Conservation (phyloP, 2,888 invertebrate species). For the Ommatoiulus sabulosus region DNA sequence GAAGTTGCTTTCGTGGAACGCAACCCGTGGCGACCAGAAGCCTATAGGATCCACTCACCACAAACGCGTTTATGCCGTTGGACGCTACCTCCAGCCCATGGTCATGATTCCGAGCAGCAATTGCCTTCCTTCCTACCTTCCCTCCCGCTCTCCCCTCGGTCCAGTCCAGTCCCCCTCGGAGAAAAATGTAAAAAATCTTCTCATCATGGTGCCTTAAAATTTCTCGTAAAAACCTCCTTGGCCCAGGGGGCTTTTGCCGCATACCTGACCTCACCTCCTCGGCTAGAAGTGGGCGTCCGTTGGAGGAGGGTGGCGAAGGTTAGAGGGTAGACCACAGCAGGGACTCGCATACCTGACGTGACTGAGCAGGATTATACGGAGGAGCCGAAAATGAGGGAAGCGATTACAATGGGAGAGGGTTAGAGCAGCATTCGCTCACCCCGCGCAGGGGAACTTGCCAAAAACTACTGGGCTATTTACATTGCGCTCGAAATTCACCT, state of each 20-base stretch:
- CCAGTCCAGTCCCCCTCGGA: background rate
- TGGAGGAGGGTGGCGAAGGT: background rate
- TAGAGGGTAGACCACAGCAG: constrained; percentile 23
- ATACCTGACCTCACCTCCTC: constrained; percentile 8
- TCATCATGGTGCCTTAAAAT: constrained; percentile 25
- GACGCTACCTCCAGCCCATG: background rate
- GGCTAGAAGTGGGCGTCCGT: background rate
- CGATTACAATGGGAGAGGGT: constrained; percentile 21
- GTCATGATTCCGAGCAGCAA: background rate
- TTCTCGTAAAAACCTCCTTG: background rate
- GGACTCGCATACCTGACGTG: constrained; percentile 19
- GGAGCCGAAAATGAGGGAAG: constrained; percentile 1
- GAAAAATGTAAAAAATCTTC: background rate
- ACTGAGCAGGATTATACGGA: background rate
- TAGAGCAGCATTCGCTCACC: background rate
- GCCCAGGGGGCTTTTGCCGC: background rate
- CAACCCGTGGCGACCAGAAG: background rate
- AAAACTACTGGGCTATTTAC: constrained; percentile 15
- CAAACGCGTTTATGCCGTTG: background rate
- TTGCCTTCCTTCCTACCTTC: background rate
- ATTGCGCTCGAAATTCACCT: background rate
- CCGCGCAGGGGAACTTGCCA: background rate
- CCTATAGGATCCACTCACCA: background rate
- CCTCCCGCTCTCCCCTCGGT: background rate
- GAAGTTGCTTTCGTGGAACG: background rate